These are phyloP conservation scores for Zaprionus nigranus DNA, from an alignment of 1,140 invertebrate species.

Conservation along the genomic window DNA sequence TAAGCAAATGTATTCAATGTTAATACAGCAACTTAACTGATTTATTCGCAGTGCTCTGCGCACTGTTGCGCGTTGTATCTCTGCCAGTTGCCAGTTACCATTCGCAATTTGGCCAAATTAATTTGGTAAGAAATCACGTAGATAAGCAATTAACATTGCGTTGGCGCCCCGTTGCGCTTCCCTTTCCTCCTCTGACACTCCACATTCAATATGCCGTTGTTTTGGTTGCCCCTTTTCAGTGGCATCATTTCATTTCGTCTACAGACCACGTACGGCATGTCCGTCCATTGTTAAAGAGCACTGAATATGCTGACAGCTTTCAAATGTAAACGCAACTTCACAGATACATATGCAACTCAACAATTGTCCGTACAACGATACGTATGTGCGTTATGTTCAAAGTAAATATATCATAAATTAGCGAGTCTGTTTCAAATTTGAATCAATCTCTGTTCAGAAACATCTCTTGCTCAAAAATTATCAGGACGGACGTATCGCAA, in stretches of 20 bases:
- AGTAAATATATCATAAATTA: too few species aligned
- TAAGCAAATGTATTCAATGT: constrained; percentile 81
- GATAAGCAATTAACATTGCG: constrained; percentile 84
- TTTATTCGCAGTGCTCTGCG: constrained; percentile 53
- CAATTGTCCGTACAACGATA: constrained; percentile 2
- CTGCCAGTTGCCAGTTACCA: constrained; percentile 36
- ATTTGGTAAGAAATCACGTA: constrained; percentile 84
- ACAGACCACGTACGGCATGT: constrained; percentile 75
- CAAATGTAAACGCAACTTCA: constrained; percentile 50
- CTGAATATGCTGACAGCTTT: constrained; percentile 69
- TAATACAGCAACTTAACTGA: constrained; percentile 82
- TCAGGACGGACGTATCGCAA: neutral
- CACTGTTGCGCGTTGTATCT: constrained; percentile 22
- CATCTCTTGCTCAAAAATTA: too few species aligned
- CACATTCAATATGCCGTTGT: neutral
- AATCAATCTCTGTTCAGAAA: neutral
- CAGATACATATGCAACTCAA: constrained; percentile 11
- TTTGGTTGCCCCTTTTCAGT: neutral
- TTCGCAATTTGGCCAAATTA: constrained; percentile 82
- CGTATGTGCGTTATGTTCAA: constrained; percentile 6
- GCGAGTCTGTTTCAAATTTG: neutral
- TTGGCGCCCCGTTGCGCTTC: constrained; percentile 26
- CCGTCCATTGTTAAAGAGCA: constrained; percentile 70
- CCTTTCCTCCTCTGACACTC: neutral
- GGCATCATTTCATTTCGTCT: constrained; percentile 55